Evolutionary conservation across 2,888 invertebrate species (phyloP), one percentile per base, ranked within the genome.

Genomic region (Diarsia dahlii): DNA sequence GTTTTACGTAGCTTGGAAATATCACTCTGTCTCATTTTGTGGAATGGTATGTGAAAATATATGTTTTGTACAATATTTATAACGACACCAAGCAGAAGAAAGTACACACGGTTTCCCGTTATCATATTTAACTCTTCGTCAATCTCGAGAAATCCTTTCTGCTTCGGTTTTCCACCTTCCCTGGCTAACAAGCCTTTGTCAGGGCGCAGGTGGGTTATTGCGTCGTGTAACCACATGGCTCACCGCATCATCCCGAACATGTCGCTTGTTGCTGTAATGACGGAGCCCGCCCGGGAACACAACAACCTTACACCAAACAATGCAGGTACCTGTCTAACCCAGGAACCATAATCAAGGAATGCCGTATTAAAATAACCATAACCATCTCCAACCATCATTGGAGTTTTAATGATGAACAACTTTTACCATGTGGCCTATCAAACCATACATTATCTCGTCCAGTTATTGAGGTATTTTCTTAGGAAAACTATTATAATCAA

Each of bases 131-230:
- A 46, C 20, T 46, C 20, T 65, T 23, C 4, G 23, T 9, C 20
- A 50, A 52, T 28, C 34, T 76, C 45, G 4, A 10, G n/a, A 46
- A 34, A 60, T 62, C 8, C 23, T 28, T 58, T 45, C 67, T 28
- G 10, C 65, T 74, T 78, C 58, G 45, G 75, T 56, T 76, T 56
- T 6, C 77, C 56, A 28, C 64, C 62, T 69, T 78, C 64, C 62
- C 54, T 56, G 67, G 54, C 66, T 79, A 80, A 81, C 80, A 85
- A 78, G 18, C 62, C 39, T 67, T 69, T 78, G 68, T 74, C 76
- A 76, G 80, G 73, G 68, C 76, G 68, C 76, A 77, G 80, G 71
- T 82, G 62, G 48, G 70, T 81, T 81, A 84, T 70, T 82, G 75
- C 74, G 56, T 67, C 48, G 39, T 48, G 20, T 48, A 48, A 69